These are phyloP conservation scores for Cremastobaeus sp. DNA, from an alignment of 2,888 invertebrate genomes.

Conservation along the genomic window DNA sequence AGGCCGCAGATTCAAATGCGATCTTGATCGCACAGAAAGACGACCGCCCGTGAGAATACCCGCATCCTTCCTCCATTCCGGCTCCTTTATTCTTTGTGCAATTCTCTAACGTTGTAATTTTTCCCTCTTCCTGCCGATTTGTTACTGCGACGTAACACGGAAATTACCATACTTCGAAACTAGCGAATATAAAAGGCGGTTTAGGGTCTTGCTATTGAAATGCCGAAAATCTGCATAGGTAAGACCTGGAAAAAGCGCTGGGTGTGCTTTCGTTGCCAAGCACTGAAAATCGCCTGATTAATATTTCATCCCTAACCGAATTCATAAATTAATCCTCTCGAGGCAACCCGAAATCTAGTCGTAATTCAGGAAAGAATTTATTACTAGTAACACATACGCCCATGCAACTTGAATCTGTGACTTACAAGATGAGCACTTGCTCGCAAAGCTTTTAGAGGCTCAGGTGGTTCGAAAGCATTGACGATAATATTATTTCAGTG, in stretches of 20 bases:
- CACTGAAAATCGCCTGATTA: too few species aligned
- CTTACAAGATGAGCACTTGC: conserved; percentile 53
- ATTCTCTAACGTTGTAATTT: background rate
- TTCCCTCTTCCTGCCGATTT: conserved; percentile 31
- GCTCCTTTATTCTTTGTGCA: conserved; percentile 35
- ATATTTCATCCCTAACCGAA: too few species aligned
- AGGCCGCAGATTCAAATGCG: conserved; percentile 70
- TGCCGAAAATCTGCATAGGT: conserved; percentile 30
- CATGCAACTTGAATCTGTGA: conserved; percentile 60
- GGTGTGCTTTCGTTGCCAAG: too few species aligned
- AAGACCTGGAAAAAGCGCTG: too few species aligned
- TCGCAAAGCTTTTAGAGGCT: conserved; percentile 62
- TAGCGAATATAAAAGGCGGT: conserved; percentile 26
- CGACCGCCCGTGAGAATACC: conserved; percentile 67
- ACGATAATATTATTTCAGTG: conserved; percentile 62
- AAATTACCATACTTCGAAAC: conserved; percentile 38
- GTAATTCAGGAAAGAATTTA: too few species aligned
- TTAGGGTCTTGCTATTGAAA: conserved; percentile 47
- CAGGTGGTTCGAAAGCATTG: conserved; percentile 60
- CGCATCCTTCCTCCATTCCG: conserved; percentile 27
- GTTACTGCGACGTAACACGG: conserved; percentile 13
- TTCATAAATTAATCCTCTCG: background rate
- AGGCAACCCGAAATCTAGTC: too few species aligned
- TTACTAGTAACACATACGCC: too few species aligned
- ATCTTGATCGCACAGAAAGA: conserved; percentile 56